Evolutionary conservation across 2,888 invertebrate species (phyloP), one percentile per base, ranked within the genome.

Genomic region (Marronus borbonicus): DNA sequence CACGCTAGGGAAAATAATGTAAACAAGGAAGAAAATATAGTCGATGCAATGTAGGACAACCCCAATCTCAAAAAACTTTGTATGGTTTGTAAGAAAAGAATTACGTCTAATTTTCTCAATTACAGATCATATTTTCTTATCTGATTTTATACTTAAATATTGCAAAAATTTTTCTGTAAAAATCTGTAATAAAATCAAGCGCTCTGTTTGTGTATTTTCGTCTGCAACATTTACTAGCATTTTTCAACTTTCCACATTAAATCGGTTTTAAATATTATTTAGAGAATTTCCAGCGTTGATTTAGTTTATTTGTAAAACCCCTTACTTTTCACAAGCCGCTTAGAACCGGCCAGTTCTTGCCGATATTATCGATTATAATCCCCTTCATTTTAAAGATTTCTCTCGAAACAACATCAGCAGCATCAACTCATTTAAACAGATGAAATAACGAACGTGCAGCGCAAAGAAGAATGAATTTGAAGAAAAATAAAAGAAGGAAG

Each of bases 301-400:
- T 62, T 28, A 62, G 3, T 24, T 62, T 36, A 5, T 4, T 20
- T 60, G 28, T 60, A 24, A 60, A 60, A 60, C 17, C 17, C 60
- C 7, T 60, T 60, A 28, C 20, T 24, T 8, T 24, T 60, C 3
- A 60, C 24, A 28, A 10, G 12, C 3, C 28, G 60, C 60, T 24
- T 60, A 17, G 24, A 24, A 60, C 28, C 24, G 12, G 24, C 24
- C 14, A 66, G 20, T n/a, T 17, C 31, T 31, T 5, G 17, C 20
- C 20, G 7, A 50, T 28, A 49, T 3, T 68, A 14, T 20, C 66
- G 65, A 65, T 36, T 39, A 17, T n/a, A 36, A 65, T 49, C 2
- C 28, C 17, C 24, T 44, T 68, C 50, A 68, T 68, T 68, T 68
- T 66, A 66, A 44, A 20, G 44, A 17, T 39, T 5, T 50, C n/a